phyloP scores from a whole-genome alignment of 2,797 vertebrate genomes.

The Potorous gilbertii region DNA sequence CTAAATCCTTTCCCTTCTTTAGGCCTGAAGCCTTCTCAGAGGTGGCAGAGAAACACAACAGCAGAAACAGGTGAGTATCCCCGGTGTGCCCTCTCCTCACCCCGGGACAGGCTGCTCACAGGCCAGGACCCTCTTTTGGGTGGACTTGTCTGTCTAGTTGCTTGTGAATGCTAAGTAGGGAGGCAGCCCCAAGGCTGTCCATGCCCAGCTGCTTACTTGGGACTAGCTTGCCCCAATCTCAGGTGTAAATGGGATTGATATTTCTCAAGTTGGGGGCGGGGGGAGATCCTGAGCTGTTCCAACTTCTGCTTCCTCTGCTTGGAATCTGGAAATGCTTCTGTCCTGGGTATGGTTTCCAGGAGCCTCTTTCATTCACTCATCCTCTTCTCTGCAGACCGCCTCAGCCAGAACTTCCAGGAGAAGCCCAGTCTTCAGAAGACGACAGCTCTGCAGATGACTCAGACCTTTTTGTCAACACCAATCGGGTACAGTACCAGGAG shows the following conservation, averaged over 20 bases:
- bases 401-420: conserved; percentile 65
- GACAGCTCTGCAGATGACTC: conserved; percentile 87
- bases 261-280: not conserved
- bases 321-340: no score
- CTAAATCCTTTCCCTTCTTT: conserved; percentile 20
- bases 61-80: conserved; percentile 71
- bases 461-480: conserved; percentile 95
- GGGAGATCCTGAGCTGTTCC: not conserved
- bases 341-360: not conserved
- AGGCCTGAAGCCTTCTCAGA: conserved; percentile 88
- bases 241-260: no score
- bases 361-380: not conserved
- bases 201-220: no score
- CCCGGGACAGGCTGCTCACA: no score
- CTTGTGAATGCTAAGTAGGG: no score
- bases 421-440: conserved; percentile 73
- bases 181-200: no score
- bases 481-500: conserved; percentile 88
- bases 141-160: no score
- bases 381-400: conserved; percentile 40
- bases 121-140: no score
- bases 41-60: conserved; percentile 78
- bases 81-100: no score
- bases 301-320: not conserved
- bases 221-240: no score